Evolutionary conservation across 2,113 vertebrate species (phyloP), one percentile per base, ranked within the genome.

Genomic region (Penelope pileata): DNA sequence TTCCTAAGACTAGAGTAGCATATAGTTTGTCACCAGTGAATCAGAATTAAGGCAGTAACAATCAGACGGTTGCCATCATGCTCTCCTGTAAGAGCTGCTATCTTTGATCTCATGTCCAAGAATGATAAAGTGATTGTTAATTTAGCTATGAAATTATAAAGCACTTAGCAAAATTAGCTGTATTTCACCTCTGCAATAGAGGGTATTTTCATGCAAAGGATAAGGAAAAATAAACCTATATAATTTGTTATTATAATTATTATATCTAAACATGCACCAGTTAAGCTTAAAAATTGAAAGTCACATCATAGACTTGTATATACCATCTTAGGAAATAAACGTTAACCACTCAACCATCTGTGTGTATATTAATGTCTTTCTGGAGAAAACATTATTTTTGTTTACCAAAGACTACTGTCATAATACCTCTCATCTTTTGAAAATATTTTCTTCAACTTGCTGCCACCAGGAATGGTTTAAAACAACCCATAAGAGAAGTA

Each of bases 91-190:
- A 74, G 32, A 59, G 23, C 45, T 86, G 15, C 16, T 70, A 36
- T 67, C 48, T 60, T 89, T 73, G 63, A 88, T 48, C 42, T 88
- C 17, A 21, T 36, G 16, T 83, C 27, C 36, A 67, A 47, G 56
- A 72, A 70, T 59, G 32, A 32, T 4, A 56, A 79, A 79, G 54
- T 43, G 3, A 62, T 62, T 75, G 11, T 7, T 84, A 47, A 48
- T 70, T 81, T 40, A 78, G 6, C 47, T 66, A 50, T 0, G 0
- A 47, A 1, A 8, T 62, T 77, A 83, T 47, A 34, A 74, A 69
- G 45, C 1, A 2, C 32, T 69, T 0, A 0, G 10, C 26, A 85
- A 76, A 82, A 38, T 6, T 54, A 56, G 60, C 22, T 59, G 3
- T 36, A 78, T 51, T 56, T 8, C 79, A 15, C 7, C 18, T 50